Conservation (phyloP, 2,888 invertebrate species). For the Chydorus sphaericus region DNA sequence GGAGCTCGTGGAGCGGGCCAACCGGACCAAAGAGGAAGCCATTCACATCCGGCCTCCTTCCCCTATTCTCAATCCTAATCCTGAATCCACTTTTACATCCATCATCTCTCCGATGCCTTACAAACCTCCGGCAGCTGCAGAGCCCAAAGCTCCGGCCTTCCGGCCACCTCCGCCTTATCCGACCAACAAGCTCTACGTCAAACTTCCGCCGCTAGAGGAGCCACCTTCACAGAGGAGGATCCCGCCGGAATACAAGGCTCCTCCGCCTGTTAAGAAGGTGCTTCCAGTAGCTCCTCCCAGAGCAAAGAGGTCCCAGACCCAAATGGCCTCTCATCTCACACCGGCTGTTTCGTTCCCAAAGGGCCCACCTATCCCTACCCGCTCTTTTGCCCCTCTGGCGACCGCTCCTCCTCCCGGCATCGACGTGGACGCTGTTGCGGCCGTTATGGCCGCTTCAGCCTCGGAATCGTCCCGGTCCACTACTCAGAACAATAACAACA, state of each 20-base stretch:
- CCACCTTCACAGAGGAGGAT: not conserved
- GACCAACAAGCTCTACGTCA: not conserved
- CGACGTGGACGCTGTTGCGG: conserved; percentile 12
- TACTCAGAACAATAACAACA: not conserved
- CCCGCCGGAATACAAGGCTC: conserved; percentile 14
- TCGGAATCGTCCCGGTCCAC: not conserved
- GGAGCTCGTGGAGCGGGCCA: conserved; percentile 1
- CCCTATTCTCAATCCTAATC: not conserved
- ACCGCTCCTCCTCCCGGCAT: conserved; percentile 1
- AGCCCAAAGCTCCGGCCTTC: conserved; percentile 7
- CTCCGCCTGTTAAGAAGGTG: conserved; percentile 8
- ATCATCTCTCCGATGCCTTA: not conserved
- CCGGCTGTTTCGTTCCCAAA: not conserved
- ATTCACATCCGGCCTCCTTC: not conserved
- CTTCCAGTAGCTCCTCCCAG: conserved; percentile 13
- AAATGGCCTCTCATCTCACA: not conserved
- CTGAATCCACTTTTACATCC: not conserved
- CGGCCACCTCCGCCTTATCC: conserved; percentile 9
- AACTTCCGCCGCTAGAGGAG: not conserved
- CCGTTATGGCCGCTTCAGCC: conserved; percentile 3
- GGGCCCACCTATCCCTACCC: conserved; percentile 7
- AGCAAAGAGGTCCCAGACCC: not conserved
- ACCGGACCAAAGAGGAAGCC: not conserved
- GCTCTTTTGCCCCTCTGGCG: not conserved
- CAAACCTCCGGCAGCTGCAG: not conserved